phyloP scores from a whole-genome alignment of 1,140 invertebrate species.

The Heliconius hermathena region DNA sequence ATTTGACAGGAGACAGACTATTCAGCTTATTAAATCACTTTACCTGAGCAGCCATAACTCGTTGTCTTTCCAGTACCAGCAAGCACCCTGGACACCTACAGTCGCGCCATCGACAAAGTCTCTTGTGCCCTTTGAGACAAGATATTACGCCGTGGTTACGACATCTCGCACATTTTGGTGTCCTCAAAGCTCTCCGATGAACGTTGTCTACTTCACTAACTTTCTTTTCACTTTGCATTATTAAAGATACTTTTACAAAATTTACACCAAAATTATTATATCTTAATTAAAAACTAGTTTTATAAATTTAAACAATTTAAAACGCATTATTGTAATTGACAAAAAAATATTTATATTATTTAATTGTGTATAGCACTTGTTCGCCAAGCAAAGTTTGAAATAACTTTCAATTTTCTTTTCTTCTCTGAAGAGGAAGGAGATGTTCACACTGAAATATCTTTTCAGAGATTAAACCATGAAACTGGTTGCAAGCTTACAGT shows the following conservation, averaged over 20 bases:
- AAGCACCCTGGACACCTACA: conserved; percentile 93
- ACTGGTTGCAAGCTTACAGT: conserved; percentile 56
- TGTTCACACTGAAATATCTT: conserved; percentile 63
- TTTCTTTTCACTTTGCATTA: conserved; percentile 58
- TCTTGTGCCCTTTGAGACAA: conserved; percentile 93
- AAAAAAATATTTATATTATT: not conserved
- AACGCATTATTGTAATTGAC: not conserved
- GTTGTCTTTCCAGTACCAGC: conserved; percentile 92
- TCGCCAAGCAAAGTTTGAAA: not conserved
- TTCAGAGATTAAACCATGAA: conserved; percentile 66
- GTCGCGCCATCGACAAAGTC: conserved; percentile 89
- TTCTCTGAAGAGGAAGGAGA: conserved; percentile 38
- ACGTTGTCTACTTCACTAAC: conserved; percentile 40
- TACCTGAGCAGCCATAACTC: conserved; percentile 95
- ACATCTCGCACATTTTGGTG: conserved; percentile 94
- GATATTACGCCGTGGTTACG: conserved; percentile 95
- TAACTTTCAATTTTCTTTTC: conserved; percentile 8
- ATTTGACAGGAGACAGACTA: no score
- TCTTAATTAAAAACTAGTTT: not conserved
- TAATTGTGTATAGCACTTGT: not conserved
- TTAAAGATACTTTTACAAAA: not conserved
- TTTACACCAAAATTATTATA: not conserved
- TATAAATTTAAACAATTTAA: not conserved
- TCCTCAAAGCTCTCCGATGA: conserved; percentile 81
- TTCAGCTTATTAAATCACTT: not conserved